Percentiles rank a stretch among this genome's conserved stretches.
Conservation (phyloP, 2,888 invertebrate genomes). For the Drosophila rellima region DNA sequence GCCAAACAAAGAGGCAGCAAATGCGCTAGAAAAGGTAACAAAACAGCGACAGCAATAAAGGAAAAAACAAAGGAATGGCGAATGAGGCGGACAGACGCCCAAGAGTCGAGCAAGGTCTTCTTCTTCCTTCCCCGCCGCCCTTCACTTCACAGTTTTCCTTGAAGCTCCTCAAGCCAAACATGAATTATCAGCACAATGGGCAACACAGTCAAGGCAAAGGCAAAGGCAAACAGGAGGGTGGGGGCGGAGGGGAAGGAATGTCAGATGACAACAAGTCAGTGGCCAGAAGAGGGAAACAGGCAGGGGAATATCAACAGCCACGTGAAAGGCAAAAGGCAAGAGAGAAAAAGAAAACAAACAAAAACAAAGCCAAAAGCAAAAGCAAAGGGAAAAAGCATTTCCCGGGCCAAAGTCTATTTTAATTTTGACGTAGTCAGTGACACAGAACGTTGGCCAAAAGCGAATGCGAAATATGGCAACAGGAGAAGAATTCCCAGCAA, state of each 20-base stretch:
- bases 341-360: neutral
- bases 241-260: slow-evolving; percentile 34
- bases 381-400: slow-evolving; percentile 24
- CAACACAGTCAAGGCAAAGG: slow-evolving; percentile 37
- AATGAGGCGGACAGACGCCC: slow-evolving; percentile 34
- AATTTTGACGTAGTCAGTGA: slow-evolving; percentile 74
- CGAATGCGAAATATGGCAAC: slow-evolving; percentile 33
- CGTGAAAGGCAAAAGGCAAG: slow-evolving; percentile 8
- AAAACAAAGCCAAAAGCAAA: neutral
- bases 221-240: neutral
- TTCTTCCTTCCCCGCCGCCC: neutral
- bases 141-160: neutral
- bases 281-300: neutral
- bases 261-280: slow-evolving; percentile 37
- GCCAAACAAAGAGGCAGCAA: slow-evolving; percentile 46
- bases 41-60: slow-evolving; percentile 18
- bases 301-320: slow-evolving; percentile 5
- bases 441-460: slow-evolving; percentile 64
- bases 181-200: slow-evolving; percentile 72
- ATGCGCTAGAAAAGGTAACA: slow-evolving; percentile 55
- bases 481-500: slow-evolving; percentile 18
- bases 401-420: slow-evolving; percentile 70
- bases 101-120: slow-evolving; percentile 31
- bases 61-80: slow-evolving; percentile 33
- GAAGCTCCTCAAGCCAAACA: slow-evolving; percentile 47